phyloP scores from a whole-genome alignment of 2,113 vertebrate species.

The Spea bombifrons region DNA sequence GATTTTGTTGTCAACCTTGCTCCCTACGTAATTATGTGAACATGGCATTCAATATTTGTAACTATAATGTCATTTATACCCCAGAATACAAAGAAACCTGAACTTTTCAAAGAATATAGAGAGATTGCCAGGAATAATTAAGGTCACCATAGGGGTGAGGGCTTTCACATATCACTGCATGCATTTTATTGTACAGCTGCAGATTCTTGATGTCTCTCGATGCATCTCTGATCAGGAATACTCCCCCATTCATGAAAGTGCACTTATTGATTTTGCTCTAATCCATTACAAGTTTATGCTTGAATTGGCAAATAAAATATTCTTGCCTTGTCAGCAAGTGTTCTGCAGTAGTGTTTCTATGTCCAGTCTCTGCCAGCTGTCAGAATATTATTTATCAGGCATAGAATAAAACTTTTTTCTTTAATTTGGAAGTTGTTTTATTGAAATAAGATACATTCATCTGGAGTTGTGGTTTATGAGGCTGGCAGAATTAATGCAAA shows the following conservation, averaged over 20 bases:
- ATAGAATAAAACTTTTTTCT: conserved; percentile 19
- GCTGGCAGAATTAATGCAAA: conserved; percentile 39
- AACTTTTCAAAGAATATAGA: conserved; percentile 43
- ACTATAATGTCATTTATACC: conserved; percentile 31
- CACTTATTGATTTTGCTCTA: conserved; percentile 42
- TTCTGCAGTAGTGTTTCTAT: conserved; percentile 21
- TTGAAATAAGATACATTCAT: conserved; percentile 30
- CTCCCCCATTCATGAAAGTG: conserved; percentile 35
- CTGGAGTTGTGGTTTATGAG: conserved; percentile 33
- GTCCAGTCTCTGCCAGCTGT: conserved; percentile 30
- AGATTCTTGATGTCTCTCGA: conserved; percentile 15
- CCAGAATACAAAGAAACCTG: conserved; percentile 35
- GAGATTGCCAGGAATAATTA: conserved; percentile 43
- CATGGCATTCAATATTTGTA: conserved; percentile 26
- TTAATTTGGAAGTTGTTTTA: conserved; percentile 28
- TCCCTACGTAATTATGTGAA: conserved; percentile 27
- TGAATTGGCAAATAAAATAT: conserved; percentile 46
- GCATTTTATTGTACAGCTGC: conserved; percentile 34
- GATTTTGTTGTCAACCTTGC: conserved; percentile 17
- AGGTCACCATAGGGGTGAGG: conserved; percentile 26
- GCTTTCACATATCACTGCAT: conserved; percentile 25
- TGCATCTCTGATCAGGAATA: conserved; percentile 36
- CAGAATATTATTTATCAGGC: conserved; percentile 43
- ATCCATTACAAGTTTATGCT: conserved; percentile 44
- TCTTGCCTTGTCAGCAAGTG: conserved; percentile 39